Base-by-base conservation (phyloP, 2,113 vertebrate species). In the Dasyornis broadbenti region DNA sequence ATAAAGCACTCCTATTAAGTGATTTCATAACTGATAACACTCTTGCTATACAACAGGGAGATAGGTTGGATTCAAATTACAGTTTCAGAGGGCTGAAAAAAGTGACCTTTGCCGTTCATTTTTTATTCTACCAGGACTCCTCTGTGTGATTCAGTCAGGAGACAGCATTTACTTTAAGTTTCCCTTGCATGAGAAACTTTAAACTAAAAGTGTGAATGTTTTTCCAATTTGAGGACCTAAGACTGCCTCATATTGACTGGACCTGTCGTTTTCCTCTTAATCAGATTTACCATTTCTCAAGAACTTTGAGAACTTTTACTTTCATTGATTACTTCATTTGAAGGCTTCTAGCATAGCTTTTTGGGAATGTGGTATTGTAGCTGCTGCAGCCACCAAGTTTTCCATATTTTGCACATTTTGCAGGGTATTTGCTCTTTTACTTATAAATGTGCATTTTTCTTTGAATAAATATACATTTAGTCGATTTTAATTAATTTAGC, bases 21-120 rank as follows among this genome's bases (percentile, higher is more conserved):
- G 70, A 91, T 94, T 92, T 90, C 47, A 66, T 92, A 94, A 86
- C 23, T 65, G 73, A 61, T 82, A 95, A 66, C 27, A 56, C 39
- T 61, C 33, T 79, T 80, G 15, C 27, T 45, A 8, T 83, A n/a
- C 47, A 57, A 10, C 14, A 85, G 5, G 19, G 59, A 86, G 39
- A 59, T 49, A 82, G 28, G 7, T 15, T 90, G 39, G 56, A 90
- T 90, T 88, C 27, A 82, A 86, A 80, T 59, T 76, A 13, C 16
- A 47, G 8, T 82, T 90, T 86, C 44, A 93, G 13, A 59, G 1
- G 1, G 21, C 1, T 86, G 21, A 63, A 82, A 86, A 81, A 94
- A 72, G 17, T 52, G 35, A 73, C 52, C 26, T 77, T 80, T 78
- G 40, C 24, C 77, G 6, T 59, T 78, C 52, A 37, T 80, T 91